These are phyloP conservation scores for Heliopora coerulea DNA, from an alignment of 92 coral and sea anemone species.

Conservation along the genomic window DNA sequence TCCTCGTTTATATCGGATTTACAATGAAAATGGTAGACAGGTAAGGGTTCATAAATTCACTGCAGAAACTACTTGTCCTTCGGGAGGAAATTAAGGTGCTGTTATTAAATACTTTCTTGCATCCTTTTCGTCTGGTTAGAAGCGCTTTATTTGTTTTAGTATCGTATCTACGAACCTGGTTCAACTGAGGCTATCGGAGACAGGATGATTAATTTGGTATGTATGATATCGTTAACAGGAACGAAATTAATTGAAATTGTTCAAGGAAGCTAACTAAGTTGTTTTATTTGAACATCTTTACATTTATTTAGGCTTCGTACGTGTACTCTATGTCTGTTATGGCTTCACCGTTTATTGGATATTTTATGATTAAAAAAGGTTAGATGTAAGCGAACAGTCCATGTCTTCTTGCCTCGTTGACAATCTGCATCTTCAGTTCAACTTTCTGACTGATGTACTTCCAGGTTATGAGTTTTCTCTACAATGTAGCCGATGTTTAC, in stretches of 20 bases:
- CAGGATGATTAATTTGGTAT: conserved; percentile 79
- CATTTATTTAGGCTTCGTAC: conserved; percentile 66
- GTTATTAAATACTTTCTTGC: neutral
- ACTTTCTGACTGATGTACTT: no score
- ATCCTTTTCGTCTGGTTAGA: neutral
- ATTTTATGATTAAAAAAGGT: conserved; percentile 87
- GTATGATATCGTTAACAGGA: no score
- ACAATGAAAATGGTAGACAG: conserved; percentile 57
- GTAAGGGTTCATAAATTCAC: no score
- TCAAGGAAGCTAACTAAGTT: neutral
- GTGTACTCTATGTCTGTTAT: conserved; percentile 80
- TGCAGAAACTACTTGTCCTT: no score
- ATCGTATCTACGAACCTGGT: conserved; percentile 73
- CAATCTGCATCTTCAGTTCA: no score
- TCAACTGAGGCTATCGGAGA: conserved; percentile 75
- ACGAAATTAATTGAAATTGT: no score
- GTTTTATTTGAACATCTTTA: neutral
- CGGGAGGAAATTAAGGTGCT: no score
- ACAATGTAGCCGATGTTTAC: no score
- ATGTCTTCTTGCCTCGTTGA: no score
- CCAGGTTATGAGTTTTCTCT: no score
- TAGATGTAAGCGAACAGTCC: neutral
- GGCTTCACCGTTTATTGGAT: conserved; percentile 74
- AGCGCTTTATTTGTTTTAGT: conserved; percentile 27
- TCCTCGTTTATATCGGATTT: conserved; percentile 81